phyloP scores from a whole-genome alignment of 23 tunicate species.

The Oikopleura dioica region DNA sequence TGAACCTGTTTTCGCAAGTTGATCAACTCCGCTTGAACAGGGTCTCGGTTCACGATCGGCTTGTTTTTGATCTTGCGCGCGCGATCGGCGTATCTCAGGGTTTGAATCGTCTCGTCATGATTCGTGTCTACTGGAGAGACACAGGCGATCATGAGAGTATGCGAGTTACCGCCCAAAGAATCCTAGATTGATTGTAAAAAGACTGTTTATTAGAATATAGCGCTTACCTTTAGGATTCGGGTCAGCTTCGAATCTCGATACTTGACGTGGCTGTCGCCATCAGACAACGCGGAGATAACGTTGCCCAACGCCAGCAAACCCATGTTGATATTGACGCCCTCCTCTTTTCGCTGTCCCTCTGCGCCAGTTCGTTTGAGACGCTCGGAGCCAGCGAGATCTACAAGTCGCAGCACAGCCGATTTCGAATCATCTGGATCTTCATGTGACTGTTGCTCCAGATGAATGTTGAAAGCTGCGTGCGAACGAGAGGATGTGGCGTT shows the following conservation, averaged over 20 bases:
- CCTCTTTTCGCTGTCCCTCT: conserved; percentile 66
- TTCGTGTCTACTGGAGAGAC: conserved; percentile 50
- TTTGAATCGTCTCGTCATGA: conserved; percentile 50
- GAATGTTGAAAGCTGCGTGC: conserved; percentile 72
- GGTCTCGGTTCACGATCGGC: conserved; percentile 70
- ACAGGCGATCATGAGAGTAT: conserved; percentile 77
- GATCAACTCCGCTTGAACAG: conserved; percentile 36
- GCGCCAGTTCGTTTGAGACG: conserved; percentile 72
- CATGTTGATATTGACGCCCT: conserved; percentile 63
- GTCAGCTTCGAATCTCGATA: conserved; percentile 81
- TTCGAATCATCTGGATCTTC: conserved; percentile 21
- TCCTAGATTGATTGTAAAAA: too few species aligned
- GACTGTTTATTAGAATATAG: too few species aligned
- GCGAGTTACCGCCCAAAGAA: conserved; percentile 80
- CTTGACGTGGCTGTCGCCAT: conserved; percentile 41
- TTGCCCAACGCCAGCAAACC: conserved; percentile 74
- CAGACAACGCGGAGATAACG: conserved; percentile 70
- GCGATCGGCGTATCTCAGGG: conserved; percentile 68
- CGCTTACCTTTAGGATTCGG: conserved; percentile 21
- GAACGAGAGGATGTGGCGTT: conserved; percentile 65
- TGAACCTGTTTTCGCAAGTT: conserved; percentile 37
- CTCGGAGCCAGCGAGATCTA: conserved; percentile 85
- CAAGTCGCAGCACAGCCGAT: conserved; percentile 41
- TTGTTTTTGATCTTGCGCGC: conserved; percentile 72
- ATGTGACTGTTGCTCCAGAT: conserved; percentile 25